Evolutionary conservation across 2,888 invertebrate genomes (phyloP).

Genomic region (Spilarctia lutea): DNA sequence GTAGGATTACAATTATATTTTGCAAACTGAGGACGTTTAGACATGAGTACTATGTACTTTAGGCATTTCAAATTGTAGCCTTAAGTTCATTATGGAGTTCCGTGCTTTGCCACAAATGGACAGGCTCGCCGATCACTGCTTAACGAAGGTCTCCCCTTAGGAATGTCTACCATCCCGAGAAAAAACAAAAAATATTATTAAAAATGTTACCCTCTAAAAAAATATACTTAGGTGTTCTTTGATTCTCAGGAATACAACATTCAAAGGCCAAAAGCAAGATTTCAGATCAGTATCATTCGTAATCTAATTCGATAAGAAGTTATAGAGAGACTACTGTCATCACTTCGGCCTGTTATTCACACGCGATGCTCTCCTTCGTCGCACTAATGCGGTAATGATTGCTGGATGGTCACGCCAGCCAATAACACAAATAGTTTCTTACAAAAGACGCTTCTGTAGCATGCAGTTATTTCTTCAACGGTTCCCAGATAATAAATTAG

Average conservation of each 20-base stretch:
- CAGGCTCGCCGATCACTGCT: too few species aligned
- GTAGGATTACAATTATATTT: too few species aligned
- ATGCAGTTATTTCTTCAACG: neutral
- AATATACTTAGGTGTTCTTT: neutral
- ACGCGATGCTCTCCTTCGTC: constrained; percentile 22
- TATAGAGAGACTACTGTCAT: neutral
- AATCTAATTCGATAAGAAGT: constrained; percentile 16
- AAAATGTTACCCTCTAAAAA: too few species aligned
- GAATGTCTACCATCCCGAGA: too few species aligned
- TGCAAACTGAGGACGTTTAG: too few species aligned
- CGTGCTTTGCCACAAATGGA: too few species aligned
- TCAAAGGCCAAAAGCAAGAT: neutral
- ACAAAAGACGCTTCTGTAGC: neutral
- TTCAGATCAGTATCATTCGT: constrained; percentile 7
- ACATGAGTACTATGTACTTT: too few species aligned
- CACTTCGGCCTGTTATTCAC: constrained; percentile 9
- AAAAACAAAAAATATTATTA: too few species aligned
- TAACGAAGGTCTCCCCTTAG: too few species aligned
- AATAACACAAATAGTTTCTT: constrained; percentile 12
- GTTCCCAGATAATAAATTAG: constrained; percentile 5
- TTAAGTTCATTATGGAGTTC: too few species aligned
- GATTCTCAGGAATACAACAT: neutral
- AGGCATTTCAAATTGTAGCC: too few species aligned
- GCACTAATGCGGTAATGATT: constrained; percentile 42
- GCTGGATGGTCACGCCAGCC: constrained; percentile 33